Base-by-base conservation (phyloP, 2,888 invertebrate species). In the Parnassius glacialis region DNA sequence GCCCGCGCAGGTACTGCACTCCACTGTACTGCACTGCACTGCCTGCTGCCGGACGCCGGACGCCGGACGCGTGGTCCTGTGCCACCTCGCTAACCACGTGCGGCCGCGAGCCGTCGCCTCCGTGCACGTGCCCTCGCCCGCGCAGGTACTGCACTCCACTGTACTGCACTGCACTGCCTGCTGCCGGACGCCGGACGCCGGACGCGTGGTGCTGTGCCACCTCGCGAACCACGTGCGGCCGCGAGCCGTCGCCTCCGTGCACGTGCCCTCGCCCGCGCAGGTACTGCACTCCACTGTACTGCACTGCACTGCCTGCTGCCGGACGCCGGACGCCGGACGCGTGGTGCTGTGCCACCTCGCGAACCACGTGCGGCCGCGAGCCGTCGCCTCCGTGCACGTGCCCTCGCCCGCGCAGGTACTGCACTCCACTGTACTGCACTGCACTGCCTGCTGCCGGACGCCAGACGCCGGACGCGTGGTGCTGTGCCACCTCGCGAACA, bases 141-240 rank as follows among this genome's bases (percentile, higher is more conserved):
- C 25, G 25, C 25, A 25, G 25, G 5, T 25, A 25, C 25, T 25
- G 25, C 25, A 25, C 25, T 25, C 25, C 25, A 25, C 25, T 25
- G 25, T 25, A 25, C 25, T 25, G 25, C 25, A 25, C 43, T 20
- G 43, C 43, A 80, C 90, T 98, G 73, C 94, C 97, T 96, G 48
- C 96, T 96, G 52, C 87, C 98, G 71, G 94, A 95, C 42, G 98
- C 98, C 86, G 98, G 16, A 20, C 5, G 25, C 25, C 25, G 25
- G 25, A 25, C 25, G 98, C 20, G 98, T 98, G 59, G 97, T 98
- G 68, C 92, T 98, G 66, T 98, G 98, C 81, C 98, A 98, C 89
- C 93, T 98, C 73, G 98, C 97, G 59, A 98, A 98, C 86, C 96
- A 97, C 87, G 96, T 98, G 74, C 94, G 96, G 65, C 97, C 98